Evolutionary conservation across 2,888 invertebrate species (phyloP).

Genomic region (Melanophora roralis): DNA sequence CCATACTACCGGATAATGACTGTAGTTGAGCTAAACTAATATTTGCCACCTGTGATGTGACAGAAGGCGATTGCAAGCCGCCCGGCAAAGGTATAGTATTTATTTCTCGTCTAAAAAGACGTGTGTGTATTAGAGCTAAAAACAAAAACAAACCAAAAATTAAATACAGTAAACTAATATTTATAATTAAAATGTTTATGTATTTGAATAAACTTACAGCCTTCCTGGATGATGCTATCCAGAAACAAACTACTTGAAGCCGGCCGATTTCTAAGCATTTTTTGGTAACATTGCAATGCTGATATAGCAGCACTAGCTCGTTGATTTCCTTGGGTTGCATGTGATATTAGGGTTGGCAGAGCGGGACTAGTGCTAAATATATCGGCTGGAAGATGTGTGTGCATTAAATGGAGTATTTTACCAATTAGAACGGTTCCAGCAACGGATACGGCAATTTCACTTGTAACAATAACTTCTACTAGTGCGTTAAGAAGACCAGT

Average conservation of each 20-base stretch:
- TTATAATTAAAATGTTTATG: neutral
- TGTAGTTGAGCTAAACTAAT: constrained; percentile 46
- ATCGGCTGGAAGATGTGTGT: constrained; percentile 90
- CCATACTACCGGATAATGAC: constrained; percentile 64
- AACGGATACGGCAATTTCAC: constrained; percentile 90
- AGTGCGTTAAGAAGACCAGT: constrained; percentile 91
- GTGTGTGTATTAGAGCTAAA: constrained; percentile 74
- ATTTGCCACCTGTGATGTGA: constrained; percentile 17
- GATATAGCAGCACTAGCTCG: constrained; percentile 90
- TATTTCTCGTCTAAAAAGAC: constrained; percentile 76
- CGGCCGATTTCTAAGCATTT: constrained; percentile 87
- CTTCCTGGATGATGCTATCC: constrained; percentile 85
- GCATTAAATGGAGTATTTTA: constrained; percentile 91
- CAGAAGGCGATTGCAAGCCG: constrained; percentile 51
- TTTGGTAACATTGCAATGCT: constrained; percentile 87
- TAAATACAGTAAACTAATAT: neutral
- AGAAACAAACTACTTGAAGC: constrained; percentile 90
- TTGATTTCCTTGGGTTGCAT: constrained; percentile 87
- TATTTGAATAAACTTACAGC: constrained; percentile 66
- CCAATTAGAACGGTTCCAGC: constrained; percentile 93
- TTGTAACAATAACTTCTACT: constrained; percentile 93
- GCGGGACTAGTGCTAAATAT: constrained; percentile 90
- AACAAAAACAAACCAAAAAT: neutral
- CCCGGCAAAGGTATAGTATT: constrained; percentile 64
- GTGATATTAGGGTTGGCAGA: constrained; percentile 87